Conservation (phyloP, 2,113 vertebrate species). For the Rana temporaria region DNA sequence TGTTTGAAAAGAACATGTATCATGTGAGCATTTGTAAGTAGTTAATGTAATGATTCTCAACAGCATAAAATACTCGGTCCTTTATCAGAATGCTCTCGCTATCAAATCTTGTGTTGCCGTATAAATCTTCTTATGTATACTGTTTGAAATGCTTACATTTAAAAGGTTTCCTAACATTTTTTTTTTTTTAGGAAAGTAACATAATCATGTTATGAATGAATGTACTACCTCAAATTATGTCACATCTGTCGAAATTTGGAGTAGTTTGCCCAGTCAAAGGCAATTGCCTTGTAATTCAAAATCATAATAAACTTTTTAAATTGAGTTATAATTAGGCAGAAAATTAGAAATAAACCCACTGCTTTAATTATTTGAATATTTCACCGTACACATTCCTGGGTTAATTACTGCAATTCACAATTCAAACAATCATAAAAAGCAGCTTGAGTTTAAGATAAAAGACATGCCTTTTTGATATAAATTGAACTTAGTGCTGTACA, state of each 20-base stretch:
- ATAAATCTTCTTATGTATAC: too few species aligned
- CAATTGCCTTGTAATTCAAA: slow-evolving; percentile 8
- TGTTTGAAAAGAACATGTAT: too few species aligned
- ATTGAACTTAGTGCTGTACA: slow-evolving; percentile 57
- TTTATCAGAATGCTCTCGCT: too few species aligned
- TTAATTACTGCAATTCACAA: slow-evolving; percentile 65
- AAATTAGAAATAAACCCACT: slow-evolving; percentile 63
- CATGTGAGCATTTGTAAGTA: too few species aligned
- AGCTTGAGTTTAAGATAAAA: slow-evolving; percentile 55
- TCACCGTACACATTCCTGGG: slow-evolving; percentile 62
- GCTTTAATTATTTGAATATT: slow-evolving; percentile 68
- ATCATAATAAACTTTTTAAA: slow-evolving; percentile 61
- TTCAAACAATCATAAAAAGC: slow-evolving; percentile 65
- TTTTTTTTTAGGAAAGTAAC: not conserved
- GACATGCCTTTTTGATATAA: slow-evolving; percentile 35
- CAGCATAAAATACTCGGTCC: too few species aligned
- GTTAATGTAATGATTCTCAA: too few species aligned
- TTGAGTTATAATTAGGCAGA: slow-evolving; percentile 63
- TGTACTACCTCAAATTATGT: not conserved
- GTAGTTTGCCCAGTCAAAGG: slow-evolving; percentile 14
- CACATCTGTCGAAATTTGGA: slow-evolving; percentile 13
- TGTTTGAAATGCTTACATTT: too few species aligned
- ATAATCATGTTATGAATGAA: not conserved
- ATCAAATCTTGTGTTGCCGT: too few species aligned
- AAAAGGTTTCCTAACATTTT: too few species aligned